phyloP scores from a whole-genome alignment of 1,140 invertebrate species.

The Eriocheir sinensis region DNA sequence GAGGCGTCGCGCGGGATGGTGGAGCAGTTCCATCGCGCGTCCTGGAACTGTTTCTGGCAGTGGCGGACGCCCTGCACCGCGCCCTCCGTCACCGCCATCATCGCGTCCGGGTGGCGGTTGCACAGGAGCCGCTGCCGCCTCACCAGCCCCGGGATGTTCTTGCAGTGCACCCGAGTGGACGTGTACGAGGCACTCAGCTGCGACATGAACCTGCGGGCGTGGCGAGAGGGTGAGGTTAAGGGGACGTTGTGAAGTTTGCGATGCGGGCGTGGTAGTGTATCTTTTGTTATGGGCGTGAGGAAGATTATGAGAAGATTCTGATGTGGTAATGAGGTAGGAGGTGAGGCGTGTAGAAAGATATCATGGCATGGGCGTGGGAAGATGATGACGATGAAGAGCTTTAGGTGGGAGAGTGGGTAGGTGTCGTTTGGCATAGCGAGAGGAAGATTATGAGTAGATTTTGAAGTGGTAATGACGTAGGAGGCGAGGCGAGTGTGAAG shows the following conservation, averaged over 20 bases:
- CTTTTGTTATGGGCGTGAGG: neutral
- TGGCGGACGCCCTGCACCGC: constrained; percentile 65
- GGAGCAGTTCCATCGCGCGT: constrained; percentile 71
- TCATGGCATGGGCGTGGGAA: too few relatives aligned
- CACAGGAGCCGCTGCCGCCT: constrained; percentile 68
- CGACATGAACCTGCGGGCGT: constrained; percentile 65
- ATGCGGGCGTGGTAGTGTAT: neutral
- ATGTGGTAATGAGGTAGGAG: too few relatives aligned
- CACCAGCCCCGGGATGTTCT: constrained; percentile 71
- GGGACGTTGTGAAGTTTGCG: too few relatives aligned
- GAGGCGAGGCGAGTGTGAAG: too few relatives aligned
- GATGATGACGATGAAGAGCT: neutral
- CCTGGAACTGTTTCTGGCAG: constrained; percentile 73
- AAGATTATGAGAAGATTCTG: neutral
- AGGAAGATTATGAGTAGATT: too few relatives aligned
- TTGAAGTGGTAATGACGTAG: too few relatives aligned
- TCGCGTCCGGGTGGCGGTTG: constrained; percentile 67
- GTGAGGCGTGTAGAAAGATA: too few relatives aligned
- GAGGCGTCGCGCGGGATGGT: constrained; percentile 66
- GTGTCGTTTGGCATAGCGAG: too few relatives aligned
- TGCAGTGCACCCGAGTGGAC: constrained; percentile 70
- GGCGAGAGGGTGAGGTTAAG: neutral
- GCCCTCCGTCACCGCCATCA: constrained; percentile 69
- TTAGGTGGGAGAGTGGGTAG: neutral
- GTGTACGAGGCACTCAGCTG: constrained; percentile 72